Percentiles rank a stretch among this genome's conserved stretches.
Evolutionary conservation across 2,797 vertebrate species (phyloP).

Genomic region (Aphelocoma californica): DNA sequence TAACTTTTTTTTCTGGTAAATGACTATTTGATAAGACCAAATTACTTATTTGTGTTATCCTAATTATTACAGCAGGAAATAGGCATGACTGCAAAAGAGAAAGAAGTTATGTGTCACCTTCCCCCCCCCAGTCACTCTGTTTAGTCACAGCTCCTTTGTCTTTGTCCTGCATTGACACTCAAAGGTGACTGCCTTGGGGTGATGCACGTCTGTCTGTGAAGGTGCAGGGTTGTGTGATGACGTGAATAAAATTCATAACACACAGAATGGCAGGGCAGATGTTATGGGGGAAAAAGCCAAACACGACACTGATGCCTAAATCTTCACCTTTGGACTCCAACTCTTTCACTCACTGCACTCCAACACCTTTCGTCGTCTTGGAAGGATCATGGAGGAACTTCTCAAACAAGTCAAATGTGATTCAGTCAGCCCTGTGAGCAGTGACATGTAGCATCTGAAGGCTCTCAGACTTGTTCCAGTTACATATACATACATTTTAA

Average conservation of each 20-base stretch:
- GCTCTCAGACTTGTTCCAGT: background rate
- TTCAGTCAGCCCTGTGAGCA: background rate
- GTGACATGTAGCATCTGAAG: background rate
- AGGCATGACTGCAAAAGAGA: background rate
- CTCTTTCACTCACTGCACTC: background rate
- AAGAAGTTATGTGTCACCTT: background rate
- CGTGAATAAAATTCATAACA: background rate
- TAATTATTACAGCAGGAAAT: background rate
- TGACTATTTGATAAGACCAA: background rate
- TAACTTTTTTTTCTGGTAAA: background rate
- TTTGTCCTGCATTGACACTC: background rate
- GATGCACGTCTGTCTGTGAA: fast-evolving
- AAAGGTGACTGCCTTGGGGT: background rate
- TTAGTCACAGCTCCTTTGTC: background rate
- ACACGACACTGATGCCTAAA: background rate
- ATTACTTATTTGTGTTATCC: background rate
- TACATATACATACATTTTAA: background rate
- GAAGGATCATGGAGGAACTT: background rate
- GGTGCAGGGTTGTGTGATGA: background rate
- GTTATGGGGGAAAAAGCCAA: background rate
- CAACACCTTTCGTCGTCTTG: background rate
- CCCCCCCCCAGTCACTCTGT: no score
- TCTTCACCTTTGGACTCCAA: background rate
- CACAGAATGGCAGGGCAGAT: background rate
- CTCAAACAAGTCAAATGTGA: background rate